Conservation (phyloP, 2,113 vertebrate species). For the Podiceps cristatus region DNA sequence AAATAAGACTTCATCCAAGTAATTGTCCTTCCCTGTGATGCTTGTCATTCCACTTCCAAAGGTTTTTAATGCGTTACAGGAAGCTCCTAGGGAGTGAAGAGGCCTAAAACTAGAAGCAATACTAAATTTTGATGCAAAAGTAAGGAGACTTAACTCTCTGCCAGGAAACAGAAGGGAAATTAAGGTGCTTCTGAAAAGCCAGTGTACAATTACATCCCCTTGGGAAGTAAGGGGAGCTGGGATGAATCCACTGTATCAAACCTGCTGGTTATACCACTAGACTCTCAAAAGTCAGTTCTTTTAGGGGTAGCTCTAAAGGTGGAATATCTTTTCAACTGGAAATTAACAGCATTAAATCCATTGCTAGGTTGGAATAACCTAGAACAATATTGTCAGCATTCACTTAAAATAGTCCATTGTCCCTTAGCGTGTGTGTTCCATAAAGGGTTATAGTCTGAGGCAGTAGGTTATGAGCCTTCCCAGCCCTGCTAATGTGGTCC, state of each 20-base stretch:
- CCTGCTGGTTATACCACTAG: background rate
- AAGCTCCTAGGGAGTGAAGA: background rate
- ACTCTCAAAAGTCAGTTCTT: background rate
- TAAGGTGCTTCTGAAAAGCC: background rate
- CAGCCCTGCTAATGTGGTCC: background rate
- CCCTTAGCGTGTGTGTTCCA: background rate
- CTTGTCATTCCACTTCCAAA: background rate
- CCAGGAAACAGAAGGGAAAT: background rate
- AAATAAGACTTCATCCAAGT: conserved; percentile 16
- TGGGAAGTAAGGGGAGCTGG: background rate
- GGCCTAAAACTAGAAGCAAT: background rate
- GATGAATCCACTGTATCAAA: background rate
- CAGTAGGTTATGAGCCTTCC: background rate
- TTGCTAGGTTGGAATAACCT: background rate
- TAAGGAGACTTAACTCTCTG: background rate
- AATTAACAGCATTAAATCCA: background rate
- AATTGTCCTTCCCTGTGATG: background rate
- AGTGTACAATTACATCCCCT: background rate
- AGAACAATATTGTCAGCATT: background rate
- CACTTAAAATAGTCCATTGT: background rate
- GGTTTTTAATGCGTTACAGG: background rate
- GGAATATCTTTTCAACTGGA: background rate
- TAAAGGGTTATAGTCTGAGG: background rate
- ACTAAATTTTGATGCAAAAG: background rate
- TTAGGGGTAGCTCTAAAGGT: background rate